Percentiles rank a stretch among this genome's conserved stretches.
These are phyloP conservation scores for Solen grandis DNA, from an alignment of 1,140 invertebrate species.

Conservation along the genomic window DNA sequence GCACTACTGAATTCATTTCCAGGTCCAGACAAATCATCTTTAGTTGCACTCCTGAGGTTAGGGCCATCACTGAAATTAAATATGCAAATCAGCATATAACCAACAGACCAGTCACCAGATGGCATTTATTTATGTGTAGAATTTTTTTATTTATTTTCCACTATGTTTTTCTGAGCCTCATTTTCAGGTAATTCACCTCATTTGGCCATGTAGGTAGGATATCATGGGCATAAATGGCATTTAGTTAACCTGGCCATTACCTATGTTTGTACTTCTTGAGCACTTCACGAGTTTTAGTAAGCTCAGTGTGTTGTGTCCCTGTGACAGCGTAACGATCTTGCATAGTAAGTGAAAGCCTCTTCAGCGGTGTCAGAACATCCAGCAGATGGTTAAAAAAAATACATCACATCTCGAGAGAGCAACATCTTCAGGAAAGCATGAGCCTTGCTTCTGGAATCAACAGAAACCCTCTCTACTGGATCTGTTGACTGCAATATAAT, in stretches of 20 bases:
- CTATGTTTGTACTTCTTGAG: conserved; percentile 12
- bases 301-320: conserved; percentile 9
- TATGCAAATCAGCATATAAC: too few relatives aligned
- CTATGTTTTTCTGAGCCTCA: too few relatives aligned
- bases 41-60: background rate
- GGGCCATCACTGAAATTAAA: conserved; percentile 12
- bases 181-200: too few relatives aligned
- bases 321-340: background rate
- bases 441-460: conserved; percentile 13
- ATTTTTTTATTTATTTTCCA: too few relatives aligned
- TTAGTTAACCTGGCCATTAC: background rate
- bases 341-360: background rate
- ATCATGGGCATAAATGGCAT: conserved; percentile 6
- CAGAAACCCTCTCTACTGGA: conserved; percentile 5
- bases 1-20: too few relatives aligned
- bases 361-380: conserved; percentile 5
- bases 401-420: background rate
- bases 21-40: background rate
- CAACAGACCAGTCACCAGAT: too few relatives aligned
- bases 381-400: background rate
- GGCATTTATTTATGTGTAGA: too few relatives aligned
- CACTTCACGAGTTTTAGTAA: conserved; percentile 1
- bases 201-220: too few relatives aligned
- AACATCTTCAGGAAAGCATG: conserved; percentile 22
- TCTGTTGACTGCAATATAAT: conserved; percentile 27